phyloP scores from a whole-genome alignment of 2,797 vertebrate species.

The Emys orbicularis region DNA sequence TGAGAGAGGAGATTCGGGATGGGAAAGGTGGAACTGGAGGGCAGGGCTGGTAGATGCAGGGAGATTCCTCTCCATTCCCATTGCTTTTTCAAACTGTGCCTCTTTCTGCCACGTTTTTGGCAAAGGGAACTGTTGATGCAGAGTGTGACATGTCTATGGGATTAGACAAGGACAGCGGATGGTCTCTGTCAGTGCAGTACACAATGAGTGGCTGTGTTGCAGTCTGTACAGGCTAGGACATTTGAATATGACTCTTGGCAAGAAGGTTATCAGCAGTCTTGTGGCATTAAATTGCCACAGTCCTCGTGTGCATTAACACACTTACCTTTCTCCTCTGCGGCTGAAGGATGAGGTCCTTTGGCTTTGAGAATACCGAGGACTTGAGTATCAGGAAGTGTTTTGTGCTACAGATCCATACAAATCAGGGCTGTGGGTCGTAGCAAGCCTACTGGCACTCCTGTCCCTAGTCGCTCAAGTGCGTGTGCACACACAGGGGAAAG shows the following conservation, averaged over 20 bases:
- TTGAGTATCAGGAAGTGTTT: not conserved
- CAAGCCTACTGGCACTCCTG: not conserved
- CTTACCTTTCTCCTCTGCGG: not conserved
- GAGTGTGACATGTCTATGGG: not conserved
- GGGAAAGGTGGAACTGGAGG: not conserved
- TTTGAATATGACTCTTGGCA: constrained; percentile 28
- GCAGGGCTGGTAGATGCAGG: not conserved
- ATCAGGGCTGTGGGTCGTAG: not conserved
- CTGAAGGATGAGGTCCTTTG: fast-evolving
- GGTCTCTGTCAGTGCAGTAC: not conserved
- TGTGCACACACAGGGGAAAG: not conserved
- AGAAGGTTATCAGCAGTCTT: constrained; percentile 26
- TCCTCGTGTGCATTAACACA: not conserved
- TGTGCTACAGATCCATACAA: not conserved
- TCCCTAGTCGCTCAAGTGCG: not conserved
- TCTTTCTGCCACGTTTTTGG: constrained; percentile 20
- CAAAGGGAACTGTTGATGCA: fast-evolving
- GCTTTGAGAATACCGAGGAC: not conserved
- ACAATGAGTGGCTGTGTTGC: not conserved
- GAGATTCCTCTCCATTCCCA: not conserved
- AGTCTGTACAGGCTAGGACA: not conserved
- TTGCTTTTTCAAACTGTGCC: not conserved
- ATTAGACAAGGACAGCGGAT: constrained; percentile 51
- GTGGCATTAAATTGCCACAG: not conserved
- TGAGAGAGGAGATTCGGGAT: not conserved